Evolutionary conservation across 1,140 invertebrate genomes (phyloP).

Genomic region (Adelges cooleyi): DNA sequence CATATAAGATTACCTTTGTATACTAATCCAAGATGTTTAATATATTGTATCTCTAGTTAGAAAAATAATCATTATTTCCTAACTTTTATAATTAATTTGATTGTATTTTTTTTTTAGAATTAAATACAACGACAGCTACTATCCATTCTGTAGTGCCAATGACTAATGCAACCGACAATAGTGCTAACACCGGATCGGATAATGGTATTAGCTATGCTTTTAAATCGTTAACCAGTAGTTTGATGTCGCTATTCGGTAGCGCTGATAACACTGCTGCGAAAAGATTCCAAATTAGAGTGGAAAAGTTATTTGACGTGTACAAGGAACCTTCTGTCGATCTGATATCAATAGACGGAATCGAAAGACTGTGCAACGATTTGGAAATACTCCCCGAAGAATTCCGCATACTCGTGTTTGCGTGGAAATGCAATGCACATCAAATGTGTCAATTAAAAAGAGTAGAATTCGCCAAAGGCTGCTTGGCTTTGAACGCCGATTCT

Average conservation of each 20-base stretch:
- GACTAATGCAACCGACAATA: not conserved
- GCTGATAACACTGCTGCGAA: conserved; percentile 1
- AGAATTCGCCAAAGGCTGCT: conserved; percentile 77
- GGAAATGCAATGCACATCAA: conserved; percentile 86
- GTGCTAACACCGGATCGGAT: not conserved
- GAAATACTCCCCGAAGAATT: conserved; percentile 87
- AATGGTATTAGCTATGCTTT: not conserved
- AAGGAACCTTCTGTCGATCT: conserved; percentile 73
- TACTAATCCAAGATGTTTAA: too few species aligned
- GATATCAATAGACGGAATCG: conserved; percentile 84
- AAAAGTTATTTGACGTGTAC: conserved; percentile 70
- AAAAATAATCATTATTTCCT: too few species aligned
- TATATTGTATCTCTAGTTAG: too few species aligned
- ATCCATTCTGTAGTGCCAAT: not conserved
- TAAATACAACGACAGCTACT: not conserved
- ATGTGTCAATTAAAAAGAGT: conserved; percentile 85
- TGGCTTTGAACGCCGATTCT: conserved; percentile 67
- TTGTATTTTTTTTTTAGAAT: not conserved
- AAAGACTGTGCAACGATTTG: conserved; percentile 77
- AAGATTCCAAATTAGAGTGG: conserved; percentile 5
- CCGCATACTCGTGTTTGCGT: conserved; percentile 78
- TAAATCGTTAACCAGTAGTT: not conserved
- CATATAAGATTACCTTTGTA: too few species aligned
- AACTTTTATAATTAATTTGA: too few species aligned
- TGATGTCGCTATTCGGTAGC: not conserved